Conservation (phyloP, 2,113 vertebrate genomes). For the Sprattus sprattus region DNA sequence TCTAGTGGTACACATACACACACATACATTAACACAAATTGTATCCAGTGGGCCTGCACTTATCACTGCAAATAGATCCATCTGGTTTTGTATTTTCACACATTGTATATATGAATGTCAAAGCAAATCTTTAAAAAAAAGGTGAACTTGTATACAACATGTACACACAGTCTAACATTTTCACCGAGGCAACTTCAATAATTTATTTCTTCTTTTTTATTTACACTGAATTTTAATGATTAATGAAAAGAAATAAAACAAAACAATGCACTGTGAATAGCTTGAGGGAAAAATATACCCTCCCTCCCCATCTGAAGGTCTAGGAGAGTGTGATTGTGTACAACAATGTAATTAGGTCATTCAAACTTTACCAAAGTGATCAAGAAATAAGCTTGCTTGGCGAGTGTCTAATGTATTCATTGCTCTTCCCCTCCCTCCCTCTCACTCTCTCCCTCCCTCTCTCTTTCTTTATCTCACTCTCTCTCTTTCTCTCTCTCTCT, state of each 20-base stretch:
- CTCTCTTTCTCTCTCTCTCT: neutral
- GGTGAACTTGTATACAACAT: neutral
- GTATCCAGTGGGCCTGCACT: too few relatives aligned
- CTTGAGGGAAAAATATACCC: neutral
- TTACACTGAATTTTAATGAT: neutral
- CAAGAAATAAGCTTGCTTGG: slow-evolving; percentile 28
- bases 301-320: neutral
- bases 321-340: neutral
- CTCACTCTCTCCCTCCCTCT: neutral
- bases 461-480: too few relatives aligned
- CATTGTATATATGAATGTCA: neutral
- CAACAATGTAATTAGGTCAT: slow-evolving; percentile 36
- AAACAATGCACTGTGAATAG: neutral
- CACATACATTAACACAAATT: neutral
- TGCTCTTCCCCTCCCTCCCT: neutral
- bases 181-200: neutral
- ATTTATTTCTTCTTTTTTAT: neutral
- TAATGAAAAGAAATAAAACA: neutral
- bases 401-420: slow-evolving; percentile 34
- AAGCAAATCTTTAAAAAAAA: neutral
- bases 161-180: neutral
- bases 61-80: neutral
- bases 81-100: neutral
- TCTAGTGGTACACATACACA: neutral
- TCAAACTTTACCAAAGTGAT: slow-evolving; percentile 32